A percentile compares a stretch with the other conserved stretches of the same genome.
Conservation (phyloP, 1,140 invertebrate species). For the Drosophila pandora region DNA sequence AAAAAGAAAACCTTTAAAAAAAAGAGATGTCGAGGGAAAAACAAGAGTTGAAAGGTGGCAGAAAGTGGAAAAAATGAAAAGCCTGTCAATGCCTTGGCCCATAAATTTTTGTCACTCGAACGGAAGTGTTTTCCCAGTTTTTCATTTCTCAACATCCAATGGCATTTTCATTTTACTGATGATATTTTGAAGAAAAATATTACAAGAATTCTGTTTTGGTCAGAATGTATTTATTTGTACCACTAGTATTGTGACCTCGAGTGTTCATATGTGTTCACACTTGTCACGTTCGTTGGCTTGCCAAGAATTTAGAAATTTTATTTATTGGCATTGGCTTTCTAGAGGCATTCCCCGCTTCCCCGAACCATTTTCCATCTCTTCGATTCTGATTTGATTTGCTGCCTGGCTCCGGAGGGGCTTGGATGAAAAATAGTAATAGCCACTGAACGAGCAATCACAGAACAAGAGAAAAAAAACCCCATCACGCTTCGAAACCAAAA, state of each 20-base stretch:
- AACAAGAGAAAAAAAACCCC: constrained; percentile 21
- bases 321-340: constrained; percentile 73
- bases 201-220: background rate
- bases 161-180: background rate
- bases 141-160: constrained; percentile 1
- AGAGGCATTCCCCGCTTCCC: constrained; percentile 13
- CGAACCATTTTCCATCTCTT: constrained; percentile 11
- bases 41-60: constrained; percentile 22
- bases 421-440: constrained; percentile 22
- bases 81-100: constrained; percentile 22
- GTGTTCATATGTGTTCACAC: constrained; percentile 34
- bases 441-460: constrained; percentile 24
- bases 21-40: constrained; percentile 8
- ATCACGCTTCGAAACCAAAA: constrained; percentile 69
- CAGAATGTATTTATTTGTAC: background rate
- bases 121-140: constrained; percentile 13
- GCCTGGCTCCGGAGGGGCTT: constrained; percentile 11
- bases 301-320: constrained; percentile 75
- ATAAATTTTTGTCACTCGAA: constrained; percentile 23
- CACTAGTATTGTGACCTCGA: background rate
- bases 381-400: constrained; percentile 44
- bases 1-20: constrained; percentile 44
- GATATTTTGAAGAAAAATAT: background rate
- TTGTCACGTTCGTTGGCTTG: constrained; percentile 66
- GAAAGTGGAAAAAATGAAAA: constrained; percentile 5